Evolutionary conservation across 2,888 invertebrate genomes (phyloP), one percentile per base, ranked within the genome.

Genomic region (Synanthedon andrenaeformis): DNA sequence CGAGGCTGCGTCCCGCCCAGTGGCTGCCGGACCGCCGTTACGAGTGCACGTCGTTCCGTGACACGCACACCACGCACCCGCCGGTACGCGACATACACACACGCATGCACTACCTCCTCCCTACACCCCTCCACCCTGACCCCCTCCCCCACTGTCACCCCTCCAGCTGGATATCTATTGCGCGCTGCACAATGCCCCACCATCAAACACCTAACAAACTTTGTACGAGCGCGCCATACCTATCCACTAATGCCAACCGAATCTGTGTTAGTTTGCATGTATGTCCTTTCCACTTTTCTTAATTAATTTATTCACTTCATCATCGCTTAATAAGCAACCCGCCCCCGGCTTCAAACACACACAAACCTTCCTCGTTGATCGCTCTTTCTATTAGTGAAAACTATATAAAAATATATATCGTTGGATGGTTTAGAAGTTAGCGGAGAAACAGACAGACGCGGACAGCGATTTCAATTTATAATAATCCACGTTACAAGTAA

Each of bases 1-100:
- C 61, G 59, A 65, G 68, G 78, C 73, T 58, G 64, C 59, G 60
- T 54, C 72, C 75, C 74, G 75, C 75, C 70, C 84, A 86, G 86
- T 86, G 76, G 71, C 73, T 69, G 72, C 69, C 69, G 80, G 80
- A 74, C 80, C 82, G 85, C 74, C 81, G 84, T 67, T 61, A 69
- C 62, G 84, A 83, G 85, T 84, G 85, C 83, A 84, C 86, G 83
- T 72, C 78, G 79, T 73, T 76, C 70, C 74, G 73, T 78, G 76
- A 35, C 81, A 76, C 76, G 63, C 76, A 71, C 74, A 70, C 67
- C 67, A 70, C 75, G 72, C 75, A 76, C 80, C 81, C 82, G 80
- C 79, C 83, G 84, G 85, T 85, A 85, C 84, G 83, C 82, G 82
- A 78, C 74, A 59, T 67, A 72, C 75, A 77, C 75, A 76, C 72